Evolutionary conservation across 2,797 vertebrate species (phyloP).

Genomic region (Micromesistius poutassou): DNA sequence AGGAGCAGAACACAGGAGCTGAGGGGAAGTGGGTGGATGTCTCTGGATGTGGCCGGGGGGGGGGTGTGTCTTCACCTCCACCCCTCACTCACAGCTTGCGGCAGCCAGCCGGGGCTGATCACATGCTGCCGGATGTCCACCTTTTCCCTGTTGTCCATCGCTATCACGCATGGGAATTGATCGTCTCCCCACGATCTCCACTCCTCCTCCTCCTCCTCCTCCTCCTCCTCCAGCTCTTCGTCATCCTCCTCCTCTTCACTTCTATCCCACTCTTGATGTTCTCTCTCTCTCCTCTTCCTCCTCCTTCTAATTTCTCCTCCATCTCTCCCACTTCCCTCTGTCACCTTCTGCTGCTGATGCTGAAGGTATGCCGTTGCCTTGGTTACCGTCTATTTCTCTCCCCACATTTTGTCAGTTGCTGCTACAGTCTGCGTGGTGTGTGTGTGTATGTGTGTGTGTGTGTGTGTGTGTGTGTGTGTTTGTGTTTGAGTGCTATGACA

Average conservation of each 20-base stretch:
- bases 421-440: conserved; percentile 15
- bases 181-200: conserved; percentile 25
- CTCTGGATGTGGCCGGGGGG: conserved; percentile 55
- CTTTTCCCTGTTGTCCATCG: conserved; percentile 12
- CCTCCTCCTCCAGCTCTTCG: conserved; percentile 38
- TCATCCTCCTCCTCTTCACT: conserved; percentile 28
- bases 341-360: conserved; percentile 37
- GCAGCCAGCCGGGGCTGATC: conserved; percentile 60
- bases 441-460: neutral
- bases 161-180: neutral
- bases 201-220: conserved; percentile 14
- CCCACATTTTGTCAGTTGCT: conserved; percentile 53
- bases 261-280: conserved; percentile 9
- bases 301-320: conserved; percentile 43
- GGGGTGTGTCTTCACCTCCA: conserved; percentile 36
- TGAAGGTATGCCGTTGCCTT: conserved; percentile 72
- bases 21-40: conserved; percentile 43
- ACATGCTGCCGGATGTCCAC: conserved; percentile 57
- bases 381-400: conserved; percentile 66
- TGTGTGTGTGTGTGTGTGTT: neutral
- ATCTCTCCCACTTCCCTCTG: conserved; percentile 30
- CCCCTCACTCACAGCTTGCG: conserved; percentile 58
- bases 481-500: neutral
- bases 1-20: conserved; percentile 4
- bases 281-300: conserved; percentile 39